Conservation (phyloP, 2,113 vertebrate genomes). For the Petroica traversi region DNA sequence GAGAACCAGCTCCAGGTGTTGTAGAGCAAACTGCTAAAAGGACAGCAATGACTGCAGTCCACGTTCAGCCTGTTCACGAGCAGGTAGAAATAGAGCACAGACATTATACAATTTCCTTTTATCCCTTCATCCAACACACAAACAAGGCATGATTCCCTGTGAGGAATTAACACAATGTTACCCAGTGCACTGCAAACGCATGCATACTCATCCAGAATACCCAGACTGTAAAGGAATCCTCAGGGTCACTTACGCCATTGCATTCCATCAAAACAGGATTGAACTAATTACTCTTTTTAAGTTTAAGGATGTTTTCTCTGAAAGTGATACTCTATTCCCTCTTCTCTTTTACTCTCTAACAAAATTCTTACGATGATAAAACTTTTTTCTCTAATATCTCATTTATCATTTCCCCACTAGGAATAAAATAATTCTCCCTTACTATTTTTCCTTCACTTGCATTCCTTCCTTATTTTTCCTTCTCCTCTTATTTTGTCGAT, state of each 20-base stretch:
- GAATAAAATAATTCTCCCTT: neutral
- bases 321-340: neutral
- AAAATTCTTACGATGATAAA: neutral
- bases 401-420: neutral
- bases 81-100: conserved; percentile 73
- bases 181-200: neutral
- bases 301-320: conserved; percentile 1
- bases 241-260: neutral
- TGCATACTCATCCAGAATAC: neutral
- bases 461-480: neutral
- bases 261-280: neutral
- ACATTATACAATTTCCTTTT: neutral
- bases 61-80: conserved; percentile 77
- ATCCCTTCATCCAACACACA: neutral
- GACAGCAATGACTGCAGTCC: conserved; percentile 78
- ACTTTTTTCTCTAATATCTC: neutral
- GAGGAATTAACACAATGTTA: conserved; percentile 30
- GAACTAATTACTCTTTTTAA: conserved; percentile 6
- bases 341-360: conserved; percentile 11
- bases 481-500: neutral
- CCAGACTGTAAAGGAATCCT: neutral
- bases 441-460: neutral
- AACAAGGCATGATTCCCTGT: conserved; percentile 1
- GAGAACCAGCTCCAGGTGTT: conserved; percentile 75
- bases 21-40: conserved; percentile 77